phyloP scores from a whole-genome alignment of 2,797 vertebrate genomes.

The Enteromius radiatus region DNA sequence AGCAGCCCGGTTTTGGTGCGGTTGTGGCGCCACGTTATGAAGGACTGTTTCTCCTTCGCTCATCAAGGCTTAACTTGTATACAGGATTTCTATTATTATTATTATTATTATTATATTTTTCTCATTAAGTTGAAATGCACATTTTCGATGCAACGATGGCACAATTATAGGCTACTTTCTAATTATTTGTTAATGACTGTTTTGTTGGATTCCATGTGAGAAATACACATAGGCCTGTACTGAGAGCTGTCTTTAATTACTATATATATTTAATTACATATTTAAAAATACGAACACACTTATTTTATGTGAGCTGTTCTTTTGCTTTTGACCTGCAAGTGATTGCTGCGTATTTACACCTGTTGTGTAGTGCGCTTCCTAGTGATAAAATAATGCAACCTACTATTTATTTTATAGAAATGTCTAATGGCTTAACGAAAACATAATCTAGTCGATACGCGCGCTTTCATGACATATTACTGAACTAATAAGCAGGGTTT shows the following conservation, averaged over 20 bases:
- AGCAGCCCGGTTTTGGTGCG: constrained; percentile 33
- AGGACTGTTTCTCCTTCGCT: neutral
- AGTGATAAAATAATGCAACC: neutral
- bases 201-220: neutral
- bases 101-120: neutral
- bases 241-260: neutral
- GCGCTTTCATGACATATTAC: neutral
- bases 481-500: constrained; percentile 8
- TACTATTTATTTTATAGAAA: neutral
- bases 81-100: neutral
- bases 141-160: neutral
- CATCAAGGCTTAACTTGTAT: neutral
- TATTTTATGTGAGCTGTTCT: too few species aligned
- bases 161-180: neutral
- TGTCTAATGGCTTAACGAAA: constrained; percentile 6
- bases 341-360: neutral
- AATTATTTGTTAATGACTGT: neutral
- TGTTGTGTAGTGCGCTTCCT: neutral
- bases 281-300: neutral
- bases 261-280: too few species aligned
- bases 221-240: neutral
- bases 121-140: neutral
- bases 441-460: neutral
- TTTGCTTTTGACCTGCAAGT: neutral
- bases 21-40: constrained; percentile 39